Conservation (phyloP, 2,113 vertebrate species). For the Phaethornis superciliosus region DNA sequence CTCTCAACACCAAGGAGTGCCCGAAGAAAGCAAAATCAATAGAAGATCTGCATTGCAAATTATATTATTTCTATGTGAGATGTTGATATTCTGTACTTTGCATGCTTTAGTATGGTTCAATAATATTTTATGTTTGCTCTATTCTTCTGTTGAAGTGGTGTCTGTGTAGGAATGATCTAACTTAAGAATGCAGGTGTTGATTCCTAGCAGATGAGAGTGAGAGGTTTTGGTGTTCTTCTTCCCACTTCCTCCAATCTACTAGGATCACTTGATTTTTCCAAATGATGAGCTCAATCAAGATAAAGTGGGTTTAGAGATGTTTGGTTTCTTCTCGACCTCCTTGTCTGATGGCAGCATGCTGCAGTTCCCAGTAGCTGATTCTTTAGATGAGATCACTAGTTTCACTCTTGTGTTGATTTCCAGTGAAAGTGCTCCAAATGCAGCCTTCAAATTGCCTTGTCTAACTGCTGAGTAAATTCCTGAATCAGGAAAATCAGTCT, state of each 20-base stretch:
- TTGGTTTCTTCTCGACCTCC: background rate
- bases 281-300: background rate
- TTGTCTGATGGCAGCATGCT: background rate
- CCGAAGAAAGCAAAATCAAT: background rate
- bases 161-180: background rate
- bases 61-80: background rate
- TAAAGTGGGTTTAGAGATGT: background rate
- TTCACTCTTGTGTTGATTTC: background rate
- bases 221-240: background rate
- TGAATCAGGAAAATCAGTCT: background rate
- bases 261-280: background rate
- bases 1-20: background rate
- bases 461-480: background rate
- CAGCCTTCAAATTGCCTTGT: background rate
- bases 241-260: background rate
- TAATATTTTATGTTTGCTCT: background rate
- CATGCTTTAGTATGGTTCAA: background rate
- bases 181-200: background rate
- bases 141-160: background rate
- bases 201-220: background rate
- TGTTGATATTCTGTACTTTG: background rate
- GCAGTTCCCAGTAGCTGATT: background rate
- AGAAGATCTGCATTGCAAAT: background rate
- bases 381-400: background rate
- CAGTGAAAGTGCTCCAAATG: background rate